Evolutionary conservation across 2,113 vertebrate species (phyloP).

Genomic region (Otis tarda): DNA sequence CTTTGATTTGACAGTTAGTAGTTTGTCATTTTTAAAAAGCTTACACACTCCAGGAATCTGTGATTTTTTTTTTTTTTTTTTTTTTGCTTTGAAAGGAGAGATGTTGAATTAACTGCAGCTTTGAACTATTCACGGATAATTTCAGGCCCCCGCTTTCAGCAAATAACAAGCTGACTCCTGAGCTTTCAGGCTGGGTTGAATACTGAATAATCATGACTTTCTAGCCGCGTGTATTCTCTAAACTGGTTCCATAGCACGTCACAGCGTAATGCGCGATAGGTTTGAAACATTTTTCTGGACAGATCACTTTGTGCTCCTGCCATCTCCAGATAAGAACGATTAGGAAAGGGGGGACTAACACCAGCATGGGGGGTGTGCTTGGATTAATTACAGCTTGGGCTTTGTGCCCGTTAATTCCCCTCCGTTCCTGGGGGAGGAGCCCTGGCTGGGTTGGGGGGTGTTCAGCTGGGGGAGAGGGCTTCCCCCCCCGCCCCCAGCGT

Average conservation of each 20-base stretch:
- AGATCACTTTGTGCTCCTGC: constrained; percentile 14
- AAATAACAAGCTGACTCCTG: constrained; percentile 17
- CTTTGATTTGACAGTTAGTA: constrained; percentile 70
- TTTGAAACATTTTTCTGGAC: constrained; percentile 1
- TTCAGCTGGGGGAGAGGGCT: background rate
- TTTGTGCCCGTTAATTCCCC: background rate
- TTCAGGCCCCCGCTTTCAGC: constrained; percentile 59
- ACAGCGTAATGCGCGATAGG: background rate
- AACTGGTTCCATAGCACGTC: constrained; percentile 18
- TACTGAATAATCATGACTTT: constrained; percentile 36
- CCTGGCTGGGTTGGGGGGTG: rapidly evolving
- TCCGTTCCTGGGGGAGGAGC: background rate
- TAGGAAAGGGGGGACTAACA: background rate
- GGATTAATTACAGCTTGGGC: background rate
- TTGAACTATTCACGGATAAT: constrained; percentile 68
- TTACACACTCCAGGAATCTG: constrained; percentile 58
- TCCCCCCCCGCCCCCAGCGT: background rate
- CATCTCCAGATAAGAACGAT: background rate
- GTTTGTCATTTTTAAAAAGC: constrained; percentile 64
- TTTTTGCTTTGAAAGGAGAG: constrained; percentile 58
- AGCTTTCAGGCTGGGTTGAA: constrained; percentile 40
- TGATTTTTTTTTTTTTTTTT: constrained; percentile 36
- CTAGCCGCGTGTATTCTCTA: background rate
- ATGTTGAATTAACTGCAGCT: constrained; percentile 67
- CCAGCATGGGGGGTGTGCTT: background rate